Evolutionary conservation across 2,888 invertebrate species (phyloP).

Genomic region (Petrolisthes manimaculis): DNA sequence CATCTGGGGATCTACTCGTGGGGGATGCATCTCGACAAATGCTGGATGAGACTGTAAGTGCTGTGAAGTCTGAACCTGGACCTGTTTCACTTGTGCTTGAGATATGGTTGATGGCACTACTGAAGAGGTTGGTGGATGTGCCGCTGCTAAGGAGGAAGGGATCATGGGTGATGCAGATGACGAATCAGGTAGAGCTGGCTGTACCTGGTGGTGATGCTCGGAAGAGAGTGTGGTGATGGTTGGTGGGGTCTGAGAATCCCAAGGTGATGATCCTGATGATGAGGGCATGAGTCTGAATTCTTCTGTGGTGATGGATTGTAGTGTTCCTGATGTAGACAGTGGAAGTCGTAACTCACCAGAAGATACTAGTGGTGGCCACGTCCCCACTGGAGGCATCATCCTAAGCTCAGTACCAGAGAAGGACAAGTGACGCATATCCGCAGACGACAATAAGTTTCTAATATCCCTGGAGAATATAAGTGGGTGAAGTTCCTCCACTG

Average conservation of each 20-base stretch:
- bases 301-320: slow-evolving; percentile 31
- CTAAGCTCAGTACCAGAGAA: slow-evolving; percentile 37
- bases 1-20: neutral
- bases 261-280: slow-evolving; percentile 32
- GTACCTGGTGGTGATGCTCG: neutral
- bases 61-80: neutral
- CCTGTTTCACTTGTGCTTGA: neutral
- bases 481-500: slow-evolving; percentile 41
- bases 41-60: slow-evolving; percentile 20
- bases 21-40: neutral
- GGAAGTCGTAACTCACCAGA: slow-evolving; percentile 41
- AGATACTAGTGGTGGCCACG: slow-evolving; percentile 29
- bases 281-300: slow-evolving; percentile 29
- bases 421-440: slow-evolving; percentile 35
- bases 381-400: slow-evolving; percentile 26
- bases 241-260: slow-evolving; percentile 27
- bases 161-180: neutral
- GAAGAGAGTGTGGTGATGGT: slow-evolving; percentile 19
- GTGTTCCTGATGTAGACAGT: slow-evolving; percentile 25
- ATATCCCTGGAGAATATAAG: slow-evolving; percentile 33
- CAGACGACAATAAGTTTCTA: slow-evolving; percentile 35
- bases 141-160: neutral
- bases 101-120: neutral
- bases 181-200: neutral
- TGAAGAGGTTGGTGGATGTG: neutral